phyloP scores from a whole-genome alignment of 2,888 invertebrate genomes.

The Limnephilus auricula region DNA sequence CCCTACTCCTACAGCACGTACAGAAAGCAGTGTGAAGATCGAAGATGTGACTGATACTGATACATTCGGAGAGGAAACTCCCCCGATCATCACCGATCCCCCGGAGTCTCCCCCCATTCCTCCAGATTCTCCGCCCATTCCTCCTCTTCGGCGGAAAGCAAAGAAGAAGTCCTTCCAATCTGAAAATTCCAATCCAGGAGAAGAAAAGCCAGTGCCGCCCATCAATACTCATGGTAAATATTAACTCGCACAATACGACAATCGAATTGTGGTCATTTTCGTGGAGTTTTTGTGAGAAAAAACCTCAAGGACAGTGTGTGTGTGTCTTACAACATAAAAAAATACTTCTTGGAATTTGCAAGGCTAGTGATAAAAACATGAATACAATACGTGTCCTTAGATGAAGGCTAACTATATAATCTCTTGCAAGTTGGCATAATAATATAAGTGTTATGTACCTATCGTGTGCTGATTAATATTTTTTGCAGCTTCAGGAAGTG shows the following conservation, averaged over 20 bases:
- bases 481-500: slow-evolving; percentile 73
- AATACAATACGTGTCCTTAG: background rate
- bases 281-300: background rate
- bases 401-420: background rate
- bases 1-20: background rate
- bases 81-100: slow-evolving; percentile 41
- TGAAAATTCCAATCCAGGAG: background rate
- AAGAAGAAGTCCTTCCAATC: slow-evolving; percentile 51
- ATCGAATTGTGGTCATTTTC: background rate
- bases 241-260: background rate
- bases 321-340: background rate
- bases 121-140: slow-evolving; percentile 55
- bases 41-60: slow-evolving; percentile 47
- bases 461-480: background rate
- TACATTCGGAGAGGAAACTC: background rate
- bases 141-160: slow-evolving; percentile 51
- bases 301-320: background rate
- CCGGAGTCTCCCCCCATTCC: background rate
- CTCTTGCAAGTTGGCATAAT: background rate
- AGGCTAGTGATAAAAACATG: background rate
- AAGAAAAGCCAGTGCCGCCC: slow-evolving; percentile 42
- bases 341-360: background rate
- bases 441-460: too few species aligned
- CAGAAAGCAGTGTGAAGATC: slow-evolving; percentile 34
- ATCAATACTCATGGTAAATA: slow-evolving; percentile 59